Base-by-base conservation (phyloP, 2,113 vertebrate species). In the Dipodomys stephensi region DNA sequence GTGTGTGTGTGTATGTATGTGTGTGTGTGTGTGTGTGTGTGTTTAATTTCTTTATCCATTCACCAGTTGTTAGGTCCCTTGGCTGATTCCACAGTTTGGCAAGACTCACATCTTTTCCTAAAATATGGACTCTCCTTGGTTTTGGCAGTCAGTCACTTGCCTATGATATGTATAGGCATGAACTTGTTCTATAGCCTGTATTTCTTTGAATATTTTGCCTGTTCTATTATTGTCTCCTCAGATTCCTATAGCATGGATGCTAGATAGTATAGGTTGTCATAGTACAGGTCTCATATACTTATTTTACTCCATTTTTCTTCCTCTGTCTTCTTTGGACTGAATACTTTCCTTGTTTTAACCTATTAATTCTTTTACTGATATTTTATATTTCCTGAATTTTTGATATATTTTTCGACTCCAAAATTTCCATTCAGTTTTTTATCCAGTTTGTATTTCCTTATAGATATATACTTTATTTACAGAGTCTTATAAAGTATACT, bases 291-390 rank as follows among this genome's bases (percentile, higher is more conserved):
- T 30, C 5, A 57, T 19, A 49, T 46, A 13, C 32, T 32, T 5
- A 25, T 64, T 83, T 30, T 13, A n/a, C 6, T 18, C 60, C 32
- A 7, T 77, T 81, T 39, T 60, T 76, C 16, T 88, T 62, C 39
- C 23, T 25, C 5, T 15, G 7, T 68, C 32, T 64, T 60, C 46
- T 93, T 79, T 25, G 78, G 39, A 80, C 11, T 20, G 62, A 92
- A 60, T 76, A 57, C 22, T 80, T 92, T 93, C 35, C 79, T 44
- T 89, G 23, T 95, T 79, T 16, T 57, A 39, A 22, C 60, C 30
- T 44, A 67, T 35, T 60, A 20, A n/a, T 71, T 84, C 69, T 65
- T 62, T 25, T 67, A 64, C 23, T 90, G 32, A 16, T 15, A 23
- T 53, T 30, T 88, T 35, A 46, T 60, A 68, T 7, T 60, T 77